Evolutionary conservation across 2,797 vertebrate genomes (phyloP).

Genomic region (Lemur catta): DNA sequence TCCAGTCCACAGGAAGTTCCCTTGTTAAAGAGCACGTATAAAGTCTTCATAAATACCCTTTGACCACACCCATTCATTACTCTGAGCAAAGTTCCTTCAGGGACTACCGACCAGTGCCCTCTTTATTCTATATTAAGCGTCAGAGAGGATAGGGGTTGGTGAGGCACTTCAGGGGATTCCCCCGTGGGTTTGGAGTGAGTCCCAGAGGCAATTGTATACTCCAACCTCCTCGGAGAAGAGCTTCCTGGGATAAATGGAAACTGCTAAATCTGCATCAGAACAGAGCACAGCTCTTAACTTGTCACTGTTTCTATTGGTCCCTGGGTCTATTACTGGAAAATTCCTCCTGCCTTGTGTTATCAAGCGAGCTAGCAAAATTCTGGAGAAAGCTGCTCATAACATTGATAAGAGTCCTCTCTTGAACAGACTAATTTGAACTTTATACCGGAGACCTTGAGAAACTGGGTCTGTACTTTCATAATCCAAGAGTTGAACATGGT

Average conservation of each 20-base stretch:
- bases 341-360: slow-evolving; percentile 52
- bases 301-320: not conserved
- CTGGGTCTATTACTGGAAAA: slow-evolving; percentile 47
- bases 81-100: slow-evolving; percentile 27
- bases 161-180: not conserved
- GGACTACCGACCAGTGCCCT: not conserved
- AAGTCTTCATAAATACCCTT: slow-evolving; percentile 21
- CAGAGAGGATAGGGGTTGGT: not conserved
- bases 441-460: slow-evolving; percentile 68
- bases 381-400: slow-evolving; percentile 55
- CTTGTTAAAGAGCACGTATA: not conserved
- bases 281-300: not conserved
- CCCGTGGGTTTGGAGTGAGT: not conserved
- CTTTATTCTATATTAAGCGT: not conserved
- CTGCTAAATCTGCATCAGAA: not conserved
- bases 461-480: slow-evolving; percentile 61
- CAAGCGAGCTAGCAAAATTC: slow-evolving; percentile 54
- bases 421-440: slow-evolving; percentile 66
- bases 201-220: not conserved
- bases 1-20: not conserved
- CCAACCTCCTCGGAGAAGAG: not conserved
- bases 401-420: slow-evolving; percentile 48
- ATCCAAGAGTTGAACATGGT: slow-evolving; percentile 47
- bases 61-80: slow-evolving; percentile 2
- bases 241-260: not conserved